A percentile compares a stretch with the other conserved stretches of the same genome.
phyloP scores from a whole-genome alignment of 1,140 invertebrate genomes.

The Gryllus bimaculatus region DNA sequence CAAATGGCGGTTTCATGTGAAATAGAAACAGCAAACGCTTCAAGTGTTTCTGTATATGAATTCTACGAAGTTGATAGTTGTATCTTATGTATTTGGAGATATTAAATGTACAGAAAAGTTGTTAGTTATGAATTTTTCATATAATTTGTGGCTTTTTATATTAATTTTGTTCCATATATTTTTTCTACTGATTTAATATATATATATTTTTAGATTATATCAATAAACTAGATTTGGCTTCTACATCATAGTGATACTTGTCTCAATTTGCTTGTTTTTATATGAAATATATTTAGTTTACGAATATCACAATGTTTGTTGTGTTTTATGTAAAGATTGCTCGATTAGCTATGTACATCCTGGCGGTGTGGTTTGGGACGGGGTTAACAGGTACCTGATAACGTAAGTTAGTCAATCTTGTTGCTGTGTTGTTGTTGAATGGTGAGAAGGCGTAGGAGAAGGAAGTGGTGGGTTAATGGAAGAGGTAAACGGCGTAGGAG shows the following conservation, averaged over 20 bases:
- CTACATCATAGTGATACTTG: not conserved
- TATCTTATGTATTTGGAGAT: not conserved
- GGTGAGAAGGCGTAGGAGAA: no score
- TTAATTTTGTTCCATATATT: constrained; percentile 6
- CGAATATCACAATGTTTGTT: not conserved
- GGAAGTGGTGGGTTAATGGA: no score
- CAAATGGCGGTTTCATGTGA: constrained; percentile 3
- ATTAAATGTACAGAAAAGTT: constrained; percentile 6
- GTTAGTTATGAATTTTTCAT: constrained; percentile 5
- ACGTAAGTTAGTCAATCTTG: not conserved
- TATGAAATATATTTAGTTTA: not conserved
- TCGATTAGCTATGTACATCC: not conserved
- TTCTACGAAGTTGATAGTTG: not conserved
- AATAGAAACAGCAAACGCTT: not conserved
- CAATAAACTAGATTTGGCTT: not conserved
- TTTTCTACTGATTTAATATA: not conserved
- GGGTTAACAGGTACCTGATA: not conserved
- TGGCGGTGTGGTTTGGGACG: not conserved
- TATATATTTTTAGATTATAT: no score
- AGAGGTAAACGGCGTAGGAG: no score
- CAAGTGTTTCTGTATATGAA: not conserved
- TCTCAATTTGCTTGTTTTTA: not conserved
- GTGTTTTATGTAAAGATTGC: not conserved
- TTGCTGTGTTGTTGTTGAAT: not conserved
- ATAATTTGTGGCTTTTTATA: not conserved